Percentiles rank a stretch among this genome's conserved stretches.
Evolutionary conservation across 2,797 vertebrate species (phyloP).

Genomic region (Zalophus californianus): DNA sequence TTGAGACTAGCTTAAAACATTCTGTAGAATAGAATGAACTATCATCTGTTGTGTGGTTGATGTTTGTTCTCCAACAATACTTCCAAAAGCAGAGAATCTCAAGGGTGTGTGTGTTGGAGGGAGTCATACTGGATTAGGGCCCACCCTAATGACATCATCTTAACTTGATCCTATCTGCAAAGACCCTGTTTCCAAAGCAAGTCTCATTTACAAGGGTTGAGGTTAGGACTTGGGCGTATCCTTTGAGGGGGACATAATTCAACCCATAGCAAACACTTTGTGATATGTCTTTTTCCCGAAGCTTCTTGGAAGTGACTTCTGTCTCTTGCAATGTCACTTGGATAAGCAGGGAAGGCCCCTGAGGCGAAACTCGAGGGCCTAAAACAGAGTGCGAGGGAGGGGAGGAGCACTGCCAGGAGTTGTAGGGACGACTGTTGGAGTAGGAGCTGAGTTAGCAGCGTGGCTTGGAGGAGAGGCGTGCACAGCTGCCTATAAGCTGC

Average conservation of each 20-base stretch:
- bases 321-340: neutral
- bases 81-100: constrained; percentile 2
- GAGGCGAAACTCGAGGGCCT: neutral
- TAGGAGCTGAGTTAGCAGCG: neutral
- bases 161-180: neutral
- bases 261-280: neutral
- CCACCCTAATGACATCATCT: neutral
- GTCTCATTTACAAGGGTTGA: neutral
- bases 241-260: neutral
- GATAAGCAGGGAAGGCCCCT: neutral
- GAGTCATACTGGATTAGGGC: neutral
- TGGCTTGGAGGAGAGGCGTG: neutral
- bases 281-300: neutral
- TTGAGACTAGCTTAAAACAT: neutral
- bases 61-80: neutral
- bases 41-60: neutral
- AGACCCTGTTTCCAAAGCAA: neutral
- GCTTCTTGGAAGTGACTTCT: neutral
- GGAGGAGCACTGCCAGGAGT: neutral
- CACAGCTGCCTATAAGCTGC: fast-evolving
- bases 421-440: neutral
- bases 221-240: neutral
- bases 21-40: neutral
- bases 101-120: neutral
- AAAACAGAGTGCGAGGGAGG: neutral